These are phyloP conservation scores for Apostichopus californicus DNA, from an alignment of 35 echinoderm and acorn worm species.

Conservation along the genomic window DNA sequence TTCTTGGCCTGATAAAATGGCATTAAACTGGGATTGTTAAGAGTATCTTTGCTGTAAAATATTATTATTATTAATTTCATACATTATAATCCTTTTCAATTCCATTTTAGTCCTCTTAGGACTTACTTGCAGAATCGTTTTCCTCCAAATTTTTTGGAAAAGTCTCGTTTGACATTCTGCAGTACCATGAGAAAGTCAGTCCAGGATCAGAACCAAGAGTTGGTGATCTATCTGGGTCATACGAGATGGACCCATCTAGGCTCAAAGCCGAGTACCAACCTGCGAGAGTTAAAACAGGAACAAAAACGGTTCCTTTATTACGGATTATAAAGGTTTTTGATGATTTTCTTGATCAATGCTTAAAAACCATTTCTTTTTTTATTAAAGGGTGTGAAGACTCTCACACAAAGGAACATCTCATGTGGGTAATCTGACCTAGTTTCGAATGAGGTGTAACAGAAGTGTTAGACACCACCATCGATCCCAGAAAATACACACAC, in stretches of 20 bases:
- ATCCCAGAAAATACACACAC: too few relatives aligned
- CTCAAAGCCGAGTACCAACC: conserved; percentile 76
- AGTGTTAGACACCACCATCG: too few relatives aligned
- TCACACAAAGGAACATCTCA: too few relatives aligned
- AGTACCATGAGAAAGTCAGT: conserved; percentile 76
- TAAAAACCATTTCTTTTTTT: not conserved
- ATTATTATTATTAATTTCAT: not conserved
- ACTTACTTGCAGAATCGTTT: conserved; percentile 15
- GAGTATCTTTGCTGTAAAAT: too few relatives aligned
- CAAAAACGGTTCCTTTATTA: not conserved
- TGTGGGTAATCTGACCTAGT: too few relatives aligned
- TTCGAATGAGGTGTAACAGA: too few relatives aligned
- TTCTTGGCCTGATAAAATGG: too few relatives aligned
- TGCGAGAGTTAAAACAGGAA: not conserved
- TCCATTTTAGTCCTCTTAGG: too few relatives aligned
- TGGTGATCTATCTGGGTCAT: conserved; percentile 65
- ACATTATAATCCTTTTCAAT: too few relatives aligned
- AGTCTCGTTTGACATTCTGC: conserved; percentile 73
- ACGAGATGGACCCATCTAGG: conserved; percentile 73
- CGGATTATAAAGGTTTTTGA: not conserved
- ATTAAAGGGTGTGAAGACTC: not conserved
- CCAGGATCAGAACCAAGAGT: not conserved
- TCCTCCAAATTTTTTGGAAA: conserved; percentile 50
- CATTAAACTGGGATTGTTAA: not conserved
- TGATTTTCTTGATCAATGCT: too few relatives aligned